Evolutionary conservation across 2,113 vertebrate genomes (phyloP), one percentile per base, ranked within the genome.

Genomic region (Cariama cristata): DNA sequence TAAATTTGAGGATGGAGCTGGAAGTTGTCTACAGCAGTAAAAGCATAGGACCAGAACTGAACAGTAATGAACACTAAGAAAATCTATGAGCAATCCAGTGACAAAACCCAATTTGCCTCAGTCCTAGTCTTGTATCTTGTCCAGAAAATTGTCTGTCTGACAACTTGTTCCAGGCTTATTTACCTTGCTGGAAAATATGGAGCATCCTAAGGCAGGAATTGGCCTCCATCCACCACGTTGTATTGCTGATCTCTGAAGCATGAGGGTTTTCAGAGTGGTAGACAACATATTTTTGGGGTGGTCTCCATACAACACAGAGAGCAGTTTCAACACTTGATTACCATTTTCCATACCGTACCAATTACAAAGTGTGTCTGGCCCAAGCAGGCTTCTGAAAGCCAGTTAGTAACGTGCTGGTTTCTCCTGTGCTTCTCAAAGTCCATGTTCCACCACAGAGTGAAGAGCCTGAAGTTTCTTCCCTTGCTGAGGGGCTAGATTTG

Each of bases 261-360:
- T 35, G 33, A 73, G 33, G 6, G 8, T 58, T 87, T 87, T 81
- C 40, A 77, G 68, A 62, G 44, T n/a, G 45, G 19, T 55, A 73
- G n/a, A 35, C 15, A 73, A 52, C 5, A 69, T 15, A 18, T 81
- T 77, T 84, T 40, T 55, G 23, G 40, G 17, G 15, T 47, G 28
- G 52, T 64, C 13, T 69, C 33, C 35, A 26, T 74, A n/a, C 32
- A 72, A 55, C 32, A 68, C 19, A 56, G 23, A 59, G 8, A 67
- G 12, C 20, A 69, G 75, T 79, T 87, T 38, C 55, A 45, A 30
- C 18, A 58, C 27, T 12, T 53, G 28, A 47, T 56, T 68, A 50
- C 49, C 8, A 40, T 74, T 94, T 14, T 59, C 49, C 16, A 6
- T 64, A 52, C 32, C 0, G 0, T 35, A 59, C 56, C 42, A 68